Evolutionary conservation across 2,888 invertebrate genomes (phyloP).

Genomic region (Atherix ibis): DNA sequence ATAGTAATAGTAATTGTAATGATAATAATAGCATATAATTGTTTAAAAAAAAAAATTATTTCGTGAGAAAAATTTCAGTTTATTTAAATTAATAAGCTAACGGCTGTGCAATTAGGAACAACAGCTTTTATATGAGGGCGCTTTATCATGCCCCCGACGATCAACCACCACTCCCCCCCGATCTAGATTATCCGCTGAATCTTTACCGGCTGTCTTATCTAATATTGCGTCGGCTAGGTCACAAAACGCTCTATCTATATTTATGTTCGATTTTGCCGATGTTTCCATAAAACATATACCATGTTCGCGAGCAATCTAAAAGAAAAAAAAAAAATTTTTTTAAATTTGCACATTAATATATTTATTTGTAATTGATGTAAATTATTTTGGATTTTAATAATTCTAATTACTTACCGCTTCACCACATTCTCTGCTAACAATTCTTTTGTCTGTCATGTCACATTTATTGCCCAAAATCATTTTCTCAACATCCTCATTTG

Average conservation of each 20-base stretch:
- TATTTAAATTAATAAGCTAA: too few species aligned
- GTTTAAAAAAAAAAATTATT: too few species aligned
- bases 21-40: too few species aligned
- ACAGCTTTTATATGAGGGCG: slow-evolving; percentile 31
- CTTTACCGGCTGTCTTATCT: slow-evolving; percentile 73
- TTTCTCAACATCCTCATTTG: slow-evolving; percentile 96
- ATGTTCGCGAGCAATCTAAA: slow-evolving; percentile 88
- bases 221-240: slow-evolving; percentile 89
- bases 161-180: slow-evolving; percentile 58
- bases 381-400: too few species aligned
- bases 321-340: slow-evolving; percentile 11
- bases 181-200: slow-evolving; percentile 59
- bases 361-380: slow-evolving; percentile 3
- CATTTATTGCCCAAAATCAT: slow-evolving; percentile 98
- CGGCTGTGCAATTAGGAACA: too few species aligned
- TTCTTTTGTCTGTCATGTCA: slow-evolving; percentile 91
- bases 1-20: too few species aligned
- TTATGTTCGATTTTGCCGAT: slow-evolving; percentile 91
- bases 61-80: too few species aligned
- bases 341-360: too few species aligned
- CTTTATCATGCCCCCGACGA: slow-evolving; percentile 39
- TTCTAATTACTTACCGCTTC: slow-evolving; percentile 75
- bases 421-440: slow-evolving; percentile 83
- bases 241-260: slow-evolving; percentile 90
- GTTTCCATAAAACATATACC: slow-evolving; percentile 95